Conservation (phyloP, 2,797 vertebrate species). For the Sitta carolinensis region DNA sequence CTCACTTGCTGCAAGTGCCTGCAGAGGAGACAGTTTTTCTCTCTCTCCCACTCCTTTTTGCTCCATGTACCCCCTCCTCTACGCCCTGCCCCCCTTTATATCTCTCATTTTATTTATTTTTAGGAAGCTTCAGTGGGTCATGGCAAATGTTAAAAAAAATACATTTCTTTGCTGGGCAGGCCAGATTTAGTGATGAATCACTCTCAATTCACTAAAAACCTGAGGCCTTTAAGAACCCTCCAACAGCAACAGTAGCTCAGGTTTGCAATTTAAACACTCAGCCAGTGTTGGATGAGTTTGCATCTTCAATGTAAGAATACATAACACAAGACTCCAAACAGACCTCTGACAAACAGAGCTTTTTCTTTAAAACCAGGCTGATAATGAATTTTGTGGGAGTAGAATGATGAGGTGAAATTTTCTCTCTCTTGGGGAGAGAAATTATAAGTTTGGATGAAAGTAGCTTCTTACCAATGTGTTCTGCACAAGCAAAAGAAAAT, state of each 20-base stretch:
- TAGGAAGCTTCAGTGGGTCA: neutral
- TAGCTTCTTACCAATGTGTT: neutral
- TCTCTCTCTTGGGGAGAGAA: neutral
- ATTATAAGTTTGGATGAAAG: neutral
- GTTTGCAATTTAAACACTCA: neutral
- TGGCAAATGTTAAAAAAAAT: neutral
- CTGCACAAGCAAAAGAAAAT: neutral
- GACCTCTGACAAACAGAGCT: neutral
- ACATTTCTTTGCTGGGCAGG: neutral
- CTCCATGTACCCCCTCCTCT: neutral
- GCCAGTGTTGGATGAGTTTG: neutral
- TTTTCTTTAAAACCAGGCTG: neutral
- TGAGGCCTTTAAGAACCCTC: neutral
- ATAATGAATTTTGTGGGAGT: neutral
- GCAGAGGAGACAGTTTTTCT: neutral
- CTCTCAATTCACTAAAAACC: neutral
- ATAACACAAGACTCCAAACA: neutral
- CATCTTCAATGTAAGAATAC: neutral
- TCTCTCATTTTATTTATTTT: neutral
- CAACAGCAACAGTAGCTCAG: neutral
- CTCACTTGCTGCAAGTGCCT: fast-evolving
- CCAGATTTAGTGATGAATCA: neutral
- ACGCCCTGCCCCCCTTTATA: neutral
- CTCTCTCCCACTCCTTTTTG: neutral
- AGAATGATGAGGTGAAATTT: neutral